Evolutionary conservation across 2,113 vertebrate genomes (phyloP).

Genomic region (Henicopernis longicauda): DNA sequence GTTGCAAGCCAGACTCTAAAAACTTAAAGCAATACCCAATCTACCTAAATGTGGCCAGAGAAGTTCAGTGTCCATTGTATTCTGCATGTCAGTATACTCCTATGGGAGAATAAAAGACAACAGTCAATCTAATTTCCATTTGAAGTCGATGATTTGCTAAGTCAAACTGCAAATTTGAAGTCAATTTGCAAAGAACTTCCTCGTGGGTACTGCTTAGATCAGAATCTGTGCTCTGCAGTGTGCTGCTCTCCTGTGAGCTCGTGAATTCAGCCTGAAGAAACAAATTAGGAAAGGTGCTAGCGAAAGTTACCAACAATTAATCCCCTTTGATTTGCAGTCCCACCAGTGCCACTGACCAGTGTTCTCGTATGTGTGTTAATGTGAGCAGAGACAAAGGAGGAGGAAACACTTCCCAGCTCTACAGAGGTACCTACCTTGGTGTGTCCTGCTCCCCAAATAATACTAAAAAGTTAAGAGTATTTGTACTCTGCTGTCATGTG

Average conservation of each 20-base stretch:
- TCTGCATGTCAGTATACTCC: not conserved
- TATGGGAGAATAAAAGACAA: not conserved
- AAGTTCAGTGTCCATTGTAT: not conserved
- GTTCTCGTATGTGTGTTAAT: not conserved
- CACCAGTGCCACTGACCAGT: not conserved
- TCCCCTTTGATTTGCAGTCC: not conserved
- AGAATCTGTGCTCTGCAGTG: not conserved
- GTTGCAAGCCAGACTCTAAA: not conserved
- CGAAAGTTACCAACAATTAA: not conserved
- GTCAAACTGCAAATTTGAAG: not conserved
- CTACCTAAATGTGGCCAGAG: not conserved
- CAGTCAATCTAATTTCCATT: not conserved
- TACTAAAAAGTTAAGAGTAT: not conserved
- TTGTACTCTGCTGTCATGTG: not conserved
- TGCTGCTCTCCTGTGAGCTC: not conserved
- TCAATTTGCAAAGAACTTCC: not conserved
- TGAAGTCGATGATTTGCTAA: not conserved
- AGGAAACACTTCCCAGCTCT: not conserved
- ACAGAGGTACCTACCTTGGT: not conserved
- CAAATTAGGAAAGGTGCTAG: not conserved
- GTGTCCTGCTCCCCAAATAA: not conserved
- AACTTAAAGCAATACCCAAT: not conserved
- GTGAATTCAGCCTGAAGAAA: not conserved
- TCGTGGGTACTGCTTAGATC: not conserved
- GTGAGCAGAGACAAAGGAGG: not conserved